Evolutionary conservation across 2,113 vertebrate species (phyloP).

Genomic region (Heterocephalus glaber): DNA sequence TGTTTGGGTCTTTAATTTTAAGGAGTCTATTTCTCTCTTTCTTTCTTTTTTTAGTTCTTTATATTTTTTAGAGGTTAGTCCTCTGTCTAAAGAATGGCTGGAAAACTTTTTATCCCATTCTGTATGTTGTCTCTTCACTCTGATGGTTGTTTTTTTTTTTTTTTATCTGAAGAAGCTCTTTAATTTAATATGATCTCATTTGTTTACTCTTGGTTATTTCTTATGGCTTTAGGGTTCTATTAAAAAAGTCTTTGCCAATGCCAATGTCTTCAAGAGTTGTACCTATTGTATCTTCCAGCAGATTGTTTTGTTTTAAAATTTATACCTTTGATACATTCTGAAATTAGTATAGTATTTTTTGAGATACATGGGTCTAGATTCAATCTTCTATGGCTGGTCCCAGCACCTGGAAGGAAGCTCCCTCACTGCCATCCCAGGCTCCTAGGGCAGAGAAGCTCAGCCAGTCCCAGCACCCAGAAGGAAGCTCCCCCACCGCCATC

Average conservation of each 20-base stretch:
- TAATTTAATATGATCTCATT: background rate
- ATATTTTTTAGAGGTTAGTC: background rate
- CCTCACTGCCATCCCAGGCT: too few relatives aligned
- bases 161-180: background rate
- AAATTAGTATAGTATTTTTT: background rate
- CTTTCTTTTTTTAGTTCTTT: too few relatives aligned
- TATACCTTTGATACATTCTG: background rate
- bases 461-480: too few relatives aligned
- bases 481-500: too few relatives aligned
- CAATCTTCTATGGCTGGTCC: background rate
- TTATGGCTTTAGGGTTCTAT: background rate
- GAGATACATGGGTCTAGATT: background rate
- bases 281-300: background rate
- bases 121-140: background rate
- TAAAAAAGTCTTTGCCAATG: background rate
- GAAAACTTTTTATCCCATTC: background rate
- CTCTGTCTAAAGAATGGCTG: background rate
- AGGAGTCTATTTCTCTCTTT: too few relatives aligned
- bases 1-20: too few relatives aligned
- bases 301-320: background rate
- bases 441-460: too few relatives aligned
- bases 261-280: background rate
- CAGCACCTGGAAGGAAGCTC: too few relatives aligned
- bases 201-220: background rate
- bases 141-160: background rate